Evolutionary conservation across 2,888 invertebrate genomes (phyloP).

Genomic region (Sinhomidia bicolor): DNA sequence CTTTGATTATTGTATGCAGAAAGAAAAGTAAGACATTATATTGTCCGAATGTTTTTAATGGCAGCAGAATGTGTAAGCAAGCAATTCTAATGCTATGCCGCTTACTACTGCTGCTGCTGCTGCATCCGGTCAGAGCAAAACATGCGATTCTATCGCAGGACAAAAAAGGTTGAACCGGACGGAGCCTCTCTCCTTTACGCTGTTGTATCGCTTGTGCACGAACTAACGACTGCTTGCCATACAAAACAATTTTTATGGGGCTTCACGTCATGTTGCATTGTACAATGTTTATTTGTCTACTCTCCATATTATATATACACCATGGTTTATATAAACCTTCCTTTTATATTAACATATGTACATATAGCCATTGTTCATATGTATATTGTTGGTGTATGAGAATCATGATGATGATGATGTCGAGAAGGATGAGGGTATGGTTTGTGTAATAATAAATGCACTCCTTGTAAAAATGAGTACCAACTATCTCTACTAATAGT

Average conservation of each 20-base stretch:
- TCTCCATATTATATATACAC: background rate
- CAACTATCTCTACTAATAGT: slow-evolving; percentile 62
- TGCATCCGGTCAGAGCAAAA: slow-evolving; percentile 52
- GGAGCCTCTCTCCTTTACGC: slow-evolving; percentile 32
- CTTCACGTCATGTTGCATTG: slow-evolving; percentile 3
- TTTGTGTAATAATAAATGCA: background rate
- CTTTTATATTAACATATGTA: background rate
- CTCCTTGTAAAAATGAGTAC: slow-evolving; percentile 6
- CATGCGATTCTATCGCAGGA: slow-evolving; percentile 47
- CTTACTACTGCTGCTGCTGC: no score
- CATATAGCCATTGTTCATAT: background rate
- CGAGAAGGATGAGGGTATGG: slow-evolving; percentile 42
- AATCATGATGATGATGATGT: background rate
- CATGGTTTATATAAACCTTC: background rate
- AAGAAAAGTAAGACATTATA: background rate
- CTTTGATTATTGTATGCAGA: slow-evolving; percentile 5
- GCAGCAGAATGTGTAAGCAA: no score
- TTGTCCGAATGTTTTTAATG: slow-evolving; percentile 3
- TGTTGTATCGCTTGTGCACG: slow-evolving; percentile 8
- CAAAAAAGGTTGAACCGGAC: slow-evolving; percentile 50
- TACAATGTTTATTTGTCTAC: background rate
- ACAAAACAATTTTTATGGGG: slow-evolving; percentile 30
- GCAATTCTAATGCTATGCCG: slow-evolving; percentile 18
- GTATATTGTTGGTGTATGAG: slow-evolving; percentile 4
- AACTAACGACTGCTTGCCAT: background rate